These are phyloP conservation scores for Nasonia longicornis DNA, from an alignment of 1,140 invertebrate genomes.

Conservation along the genomic window DNA sequence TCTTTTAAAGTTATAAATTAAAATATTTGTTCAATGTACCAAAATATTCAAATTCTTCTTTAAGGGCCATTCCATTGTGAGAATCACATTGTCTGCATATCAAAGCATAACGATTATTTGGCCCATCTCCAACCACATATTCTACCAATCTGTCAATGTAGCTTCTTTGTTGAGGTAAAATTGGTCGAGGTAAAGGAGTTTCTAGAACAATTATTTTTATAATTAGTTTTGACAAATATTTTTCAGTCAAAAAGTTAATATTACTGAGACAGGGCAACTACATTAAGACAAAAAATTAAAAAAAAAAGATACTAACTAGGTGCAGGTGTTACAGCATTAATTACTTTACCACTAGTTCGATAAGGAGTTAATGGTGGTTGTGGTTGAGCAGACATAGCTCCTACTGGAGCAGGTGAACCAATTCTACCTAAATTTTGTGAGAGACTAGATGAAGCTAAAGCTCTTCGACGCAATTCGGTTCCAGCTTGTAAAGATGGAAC, in stretches of 20 bases:
- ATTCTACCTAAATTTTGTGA: slow-evolving; percentile 53
- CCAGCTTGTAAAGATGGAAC: slow-evolving; percentile 43
- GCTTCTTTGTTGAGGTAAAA: slow-evolving; percentile 73
- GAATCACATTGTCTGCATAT: slow-evolving; percentile 91
- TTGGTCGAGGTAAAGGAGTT: slow-evolving; percentile 67
- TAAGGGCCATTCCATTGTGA: slow-evolving; percentile 97
- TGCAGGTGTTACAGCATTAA: slow-evolving; percentile 52
- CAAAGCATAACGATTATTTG: slow-evolving; percentile 92
- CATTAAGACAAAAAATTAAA: background rate
- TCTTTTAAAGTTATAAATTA: slow-evolving; percentile 22
- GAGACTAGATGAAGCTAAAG: slow-evolving; percentile 52
- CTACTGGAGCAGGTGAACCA: slow-evolving; percentile 49
- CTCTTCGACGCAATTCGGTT: slow-evolving; percentile 60
- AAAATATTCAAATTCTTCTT: slow-evolving; percentile 96
- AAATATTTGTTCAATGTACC: slow-evolving; percentile 68
- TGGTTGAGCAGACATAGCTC: slow-evolving; percentile 42
- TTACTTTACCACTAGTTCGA: slow-evolving; percentile 51
- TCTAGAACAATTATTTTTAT: slow-evolving; percentile 36
- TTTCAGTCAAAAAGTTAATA: background rate
- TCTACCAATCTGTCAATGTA: slow-evolving; percentile 91
- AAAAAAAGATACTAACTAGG: slow-evolving; percentile 57
- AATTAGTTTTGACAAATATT: slow-evolving; percentile 12
- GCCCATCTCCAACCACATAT: slow-evolving; percentile 95
- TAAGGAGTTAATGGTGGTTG: slow-evolving; percentile 50
- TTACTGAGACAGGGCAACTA: background rate